Percentiles rank a stretch among this genome's conserved stretches.
Evolutionary conservation across 2,113 vertebrate genomes (phyloP).

Genomic region (Campylorhamphus procurvoides): DNA sequence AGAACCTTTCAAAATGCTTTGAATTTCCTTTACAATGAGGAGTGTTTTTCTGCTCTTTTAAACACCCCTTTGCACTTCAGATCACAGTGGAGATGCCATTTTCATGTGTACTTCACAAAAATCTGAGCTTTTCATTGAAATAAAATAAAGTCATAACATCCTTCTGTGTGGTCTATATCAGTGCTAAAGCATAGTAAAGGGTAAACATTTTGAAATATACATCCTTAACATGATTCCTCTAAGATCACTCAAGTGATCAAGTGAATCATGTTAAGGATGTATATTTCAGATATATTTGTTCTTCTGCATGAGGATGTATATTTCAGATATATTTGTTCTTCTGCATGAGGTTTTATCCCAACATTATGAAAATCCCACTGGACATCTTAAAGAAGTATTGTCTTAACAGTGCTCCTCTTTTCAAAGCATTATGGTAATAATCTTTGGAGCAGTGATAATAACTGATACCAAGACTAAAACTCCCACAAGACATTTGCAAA

Average conservation of each 20-base stretch:
- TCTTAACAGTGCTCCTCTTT: not conserved
- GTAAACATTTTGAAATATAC: not conserved
- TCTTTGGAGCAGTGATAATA: not conserved
- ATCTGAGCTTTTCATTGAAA: not conserved
- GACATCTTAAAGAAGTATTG: not conserved
- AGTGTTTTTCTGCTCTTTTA: not conserved
- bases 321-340: not conserved
- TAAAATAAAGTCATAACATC: rapidly evolving
- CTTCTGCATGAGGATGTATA: too few relatives aligned
- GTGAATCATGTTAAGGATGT: too few relatives aligned
- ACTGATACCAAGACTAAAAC: not conserved
- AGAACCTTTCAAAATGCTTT: not conserved
- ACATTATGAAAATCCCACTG: not conserved
- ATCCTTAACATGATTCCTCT: not conserved
- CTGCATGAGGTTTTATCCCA: not conserved
- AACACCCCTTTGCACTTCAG: not conserved
- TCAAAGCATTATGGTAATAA: not conserved
- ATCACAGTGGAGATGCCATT: not conserved
- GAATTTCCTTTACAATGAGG: not conserved
- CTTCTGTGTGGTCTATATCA: not conserved
- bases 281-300: too few relatives aligned
- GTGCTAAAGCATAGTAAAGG: not conserved
- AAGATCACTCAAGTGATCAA: not conserved
- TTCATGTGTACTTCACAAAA: not conserved
- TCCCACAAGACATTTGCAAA: not conserved